These are phyloP conservation scores for Hiodon tergisus DNA, from an alignment of 2,113 vertebrate species.

Conservation along the genomic window DNA sequence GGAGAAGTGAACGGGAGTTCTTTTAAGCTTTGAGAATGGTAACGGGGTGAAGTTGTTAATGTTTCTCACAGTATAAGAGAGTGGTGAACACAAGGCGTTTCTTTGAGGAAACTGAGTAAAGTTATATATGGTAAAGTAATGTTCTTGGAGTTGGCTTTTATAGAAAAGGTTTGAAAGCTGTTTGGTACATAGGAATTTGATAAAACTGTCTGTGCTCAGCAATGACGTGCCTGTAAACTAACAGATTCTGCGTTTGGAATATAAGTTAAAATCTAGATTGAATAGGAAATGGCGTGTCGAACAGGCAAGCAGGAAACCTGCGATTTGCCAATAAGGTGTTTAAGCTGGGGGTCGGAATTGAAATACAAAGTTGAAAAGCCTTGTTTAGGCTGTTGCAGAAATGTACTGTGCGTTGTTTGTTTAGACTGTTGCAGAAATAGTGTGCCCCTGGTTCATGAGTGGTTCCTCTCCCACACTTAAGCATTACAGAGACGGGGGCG, in stretches of 20 bases:
- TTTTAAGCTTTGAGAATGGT: no score
- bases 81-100: neutral
- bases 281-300: neutral
- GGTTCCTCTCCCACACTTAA: no score
- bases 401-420: no score
- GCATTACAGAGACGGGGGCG: no score
- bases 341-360: neutral
- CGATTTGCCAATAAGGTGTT: neutral
- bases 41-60: no score
- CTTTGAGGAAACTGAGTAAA: no score
- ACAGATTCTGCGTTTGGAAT: neutral
- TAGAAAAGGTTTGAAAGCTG: neutral
- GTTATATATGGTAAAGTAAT: neutral
- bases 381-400: no score
- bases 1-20: no score
- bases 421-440: no score
- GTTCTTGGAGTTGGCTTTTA: neutral
- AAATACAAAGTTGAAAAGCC: neutral
- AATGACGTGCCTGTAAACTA: neutral
- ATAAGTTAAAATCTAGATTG: neutral
- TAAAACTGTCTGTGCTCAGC: neutral
- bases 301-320: no score
- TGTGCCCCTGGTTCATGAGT: neutral
- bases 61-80: no score
- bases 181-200: neutral